Percentiles rank a stretch among this genome's conserved stretches.
Conservation (phyloP, 2,797 vertebrate genomes). For the Adelosebastes latens region DNA sequence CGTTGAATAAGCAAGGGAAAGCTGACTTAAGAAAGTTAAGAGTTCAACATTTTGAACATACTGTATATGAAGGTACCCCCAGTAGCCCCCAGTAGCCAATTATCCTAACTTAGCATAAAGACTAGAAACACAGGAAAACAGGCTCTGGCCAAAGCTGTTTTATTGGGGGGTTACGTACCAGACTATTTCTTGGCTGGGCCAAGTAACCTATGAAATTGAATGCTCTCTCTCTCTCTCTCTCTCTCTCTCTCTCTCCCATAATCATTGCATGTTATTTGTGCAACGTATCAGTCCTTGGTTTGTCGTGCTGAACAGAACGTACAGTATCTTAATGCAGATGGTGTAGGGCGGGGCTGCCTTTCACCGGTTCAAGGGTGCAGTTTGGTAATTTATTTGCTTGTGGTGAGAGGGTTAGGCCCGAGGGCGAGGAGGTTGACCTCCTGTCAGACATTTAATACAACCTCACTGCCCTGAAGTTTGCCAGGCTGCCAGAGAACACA, state of each 20-base stretch:
- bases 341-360: neutral
- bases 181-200: too few species aligned
- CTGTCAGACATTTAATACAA: constrained; percentile 31
- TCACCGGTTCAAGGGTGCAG: neutral
- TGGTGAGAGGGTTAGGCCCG: constrained; percentile 12
- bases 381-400: neutral
- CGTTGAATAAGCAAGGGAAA: neutral
- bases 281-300: neutral
- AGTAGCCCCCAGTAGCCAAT: too few species aligned
- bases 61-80: too few species aligned
- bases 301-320: neutral
- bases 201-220: too few species aligned
- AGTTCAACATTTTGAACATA: neutral
- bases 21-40: neutral
- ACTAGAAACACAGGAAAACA: too few species aligned
- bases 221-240: too few species aligned
- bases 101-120: too few species aligned
- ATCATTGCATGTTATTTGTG: too few species aligned
- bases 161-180: too few species aligned
- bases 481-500: neutral
- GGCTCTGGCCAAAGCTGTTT: too few species aligned
- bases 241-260: too few species aligned
- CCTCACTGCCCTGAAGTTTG: neutral
- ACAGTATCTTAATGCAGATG: neutral
- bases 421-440: constrained; percentile 11